phyloP scores from a whole-genome alignment of 2,113 vertebrate species.

The Nannobrachium achirus region DNA sequence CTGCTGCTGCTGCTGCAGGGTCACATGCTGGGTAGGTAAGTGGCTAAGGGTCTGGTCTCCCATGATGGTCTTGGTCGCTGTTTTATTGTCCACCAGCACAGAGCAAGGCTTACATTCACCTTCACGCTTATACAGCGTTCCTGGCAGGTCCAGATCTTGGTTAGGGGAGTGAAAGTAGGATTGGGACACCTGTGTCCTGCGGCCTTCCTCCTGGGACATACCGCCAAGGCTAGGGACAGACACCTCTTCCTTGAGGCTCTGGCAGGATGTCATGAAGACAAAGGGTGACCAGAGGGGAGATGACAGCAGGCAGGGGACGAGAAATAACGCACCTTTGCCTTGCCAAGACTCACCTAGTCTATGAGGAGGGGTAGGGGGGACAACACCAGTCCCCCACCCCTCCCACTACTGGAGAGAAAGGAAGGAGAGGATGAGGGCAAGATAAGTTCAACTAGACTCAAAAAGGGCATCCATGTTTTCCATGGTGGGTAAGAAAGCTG shows the following conservation, averaged over 20 bases:
- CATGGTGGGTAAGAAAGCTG: conserved; percentile 36
- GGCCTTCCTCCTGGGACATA: conserved; percentile 93
- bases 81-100: conserved; percentile 90
- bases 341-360: conserved; percentile 25
- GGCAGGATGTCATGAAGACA: conserved; percentile 87
- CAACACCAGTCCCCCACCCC: conserved; percentile 71
- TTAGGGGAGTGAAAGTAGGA: conserved; percentile 83
- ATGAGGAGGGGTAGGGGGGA: conserved; percentile 59
- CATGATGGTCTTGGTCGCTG: conserved; percentile 82
- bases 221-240: conserved; percentile 79
- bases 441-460: conserved; percentile 73
- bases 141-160: conserved; percentile 89
- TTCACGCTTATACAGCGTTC: conserved; percentile 92
- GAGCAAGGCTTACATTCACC: conserved; percentile 88
- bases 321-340: conserved; percentile 14
- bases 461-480: conserved; percentile 72
- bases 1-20: conserved; percentile 82
- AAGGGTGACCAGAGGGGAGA: not conserved
- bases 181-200: conserved; percentile 82
- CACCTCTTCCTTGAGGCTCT: conserved; percentile 86
- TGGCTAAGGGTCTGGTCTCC: conserved; percentile 61
- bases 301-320: conserved; percentile 7
- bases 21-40: conserved; percentile 41
- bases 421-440: conserved; percentile 66
- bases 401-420: conserved; percentile 64